These are phyloP conservation scores for Drosophila hamatofila DNA, from an alignment of 2,888 invertebrate species.

Conservation along the genomic window DNA sequence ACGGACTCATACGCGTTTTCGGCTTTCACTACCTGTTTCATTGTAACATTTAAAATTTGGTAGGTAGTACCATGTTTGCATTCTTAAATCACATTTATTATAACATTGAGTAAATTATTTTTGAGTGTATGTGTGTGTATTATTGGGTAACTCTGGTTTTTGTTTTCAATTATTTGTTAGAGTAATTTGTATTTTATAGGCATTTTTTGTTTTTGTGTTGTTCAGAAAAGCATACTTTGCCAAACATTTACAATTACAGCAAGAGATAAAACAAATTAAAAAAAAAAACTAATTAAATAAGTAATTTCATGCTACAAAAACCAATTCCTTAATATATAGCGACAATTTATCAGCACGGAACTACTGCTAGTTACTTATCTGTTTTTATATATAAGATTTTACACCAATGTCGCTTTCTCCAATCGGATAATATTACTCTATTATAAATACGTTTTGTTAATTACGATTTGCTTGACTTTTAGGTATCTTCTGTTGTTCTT, in stretches of 20 bases:
- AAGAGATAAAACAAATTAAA: constrained; percentile 67
- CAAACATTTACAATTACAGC: constrained; percentile 65
- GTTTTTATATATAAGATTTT: constrained; percentile 13
- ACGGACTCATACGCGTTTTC: constrained; percentile 32
- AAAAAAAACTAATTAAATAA: constrained; percentile 68
- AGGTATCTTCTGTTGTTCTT: constrained; percentile 25
- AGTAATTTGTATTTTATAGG: constrained; percentile 60
- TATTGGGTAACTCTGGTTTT: constrained; percentile 52
- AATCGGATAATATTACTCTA: constrained; percentile 65
- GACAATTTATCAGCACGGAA: constrained; percentile 11
- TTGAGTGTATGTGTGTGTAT: constrained; percentile 72
- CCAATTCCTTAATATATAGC: constrained; percentile 26
- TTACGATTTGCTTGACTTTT: constrained; percentile 47
- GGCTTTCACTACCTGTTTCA: constrained; percentile 50
- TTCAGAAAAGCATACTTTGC: constrained; percentile 67
- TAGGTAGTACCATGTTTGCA: constrained; percentile 71
- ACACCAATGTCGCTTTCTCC: constrained; percentile 14
- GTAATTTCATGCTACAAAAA: constrained; percentile 70
- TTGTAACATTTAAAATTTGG: constrained; percentile 57
- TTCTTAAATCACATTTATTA: constrained; percentile 80
- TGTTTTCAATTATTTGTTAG: constrained; percentile 44
- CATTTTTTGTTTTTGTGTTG: constrained; percentile 42
- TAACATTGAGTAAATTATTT: constrained; percentile 77
- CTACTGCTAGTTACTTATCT: constrained; percentile 10
- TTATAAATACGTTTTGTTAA: constrained; percentile 69